phyloP scores from a whole-genome alignment of 2,888 invertebrate species.

The Caenorhabditis imperialis region DNA sequence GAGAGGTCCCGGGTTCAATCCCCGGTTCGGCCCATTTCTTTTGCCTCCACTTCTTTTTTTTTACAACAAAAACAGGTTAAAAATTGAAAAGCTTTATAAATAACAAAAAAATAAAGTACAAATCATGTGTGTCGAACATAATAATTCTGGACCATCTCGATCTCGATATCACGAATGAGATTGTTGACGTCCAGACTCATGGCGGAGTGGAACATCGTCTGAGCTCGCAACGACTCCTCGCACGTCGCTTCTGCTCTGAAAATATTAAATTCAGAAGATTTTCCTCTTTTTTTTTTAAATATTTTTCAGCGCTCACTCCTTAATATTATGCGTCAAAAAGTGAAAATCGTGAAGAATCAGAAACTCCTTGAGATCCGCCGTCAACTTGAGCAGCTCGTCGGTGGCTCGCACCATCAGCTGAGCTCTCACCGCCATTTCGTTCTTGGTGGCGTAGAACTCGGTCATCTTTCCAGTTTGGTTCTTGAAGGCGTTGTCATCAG shows the following conservation, averaged over 20 bases:
- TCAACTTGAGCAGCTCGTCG: slow-evolving; percentile 95
- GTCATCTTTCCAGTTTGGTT: slow-evolving; percentile 66
- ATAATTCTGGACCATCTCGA: slow-evolving; percentile 60
- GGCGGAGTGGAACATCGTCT: slow-evolving; percentile 52
- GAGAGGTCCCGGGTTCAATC: slow-evolving; percentile 78
- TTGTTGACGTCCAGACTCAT: slow-evolving; percentile 62
- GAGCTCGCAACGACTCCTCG: slow-evolving; percentile 49
- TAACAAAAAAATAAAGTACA: slow-evolving; percentile 3
- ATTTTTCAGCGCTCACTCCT: slow-evolving; percentile 44
- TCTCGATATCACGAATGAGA: slow-evolving; percentile 69
- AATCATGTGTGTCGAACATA: slow-evolving; percentile 38
- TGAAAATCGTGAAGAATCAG: slow-evolving; percentile 97
- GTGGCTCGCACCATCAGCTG: slow-evolving; percentile 86
- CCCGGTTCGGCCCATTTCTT: slow-evolving; percentile 63
- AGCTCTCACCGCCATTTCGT: slow-evolving; percentile 70
- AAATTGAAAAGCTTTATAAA: no score
- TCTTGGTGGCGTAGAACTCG: slow-evolving; percentile 67
- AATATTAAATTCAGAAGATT: no score
- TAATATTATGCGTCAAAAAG: slow-evolving; percentile 94
- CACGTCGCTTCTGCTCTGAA: slow-evolving; percentile 69
- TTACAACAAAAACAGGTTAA: not conserved
- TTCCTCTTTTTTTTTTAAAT: no score
- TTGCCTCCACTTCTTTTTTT: slow-evolving; percentile 13
- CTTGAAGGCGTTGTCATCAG: slow-evolving; percentile 68
- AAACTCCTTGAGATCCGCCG: slow-evolving; percentile 97